Percentiles rank a stretch among this genome's conserved stretches.
Conservation (phyloP, 2,888 invertebrate genomes). For the Lepidocyrtinus sp. region DNA sequence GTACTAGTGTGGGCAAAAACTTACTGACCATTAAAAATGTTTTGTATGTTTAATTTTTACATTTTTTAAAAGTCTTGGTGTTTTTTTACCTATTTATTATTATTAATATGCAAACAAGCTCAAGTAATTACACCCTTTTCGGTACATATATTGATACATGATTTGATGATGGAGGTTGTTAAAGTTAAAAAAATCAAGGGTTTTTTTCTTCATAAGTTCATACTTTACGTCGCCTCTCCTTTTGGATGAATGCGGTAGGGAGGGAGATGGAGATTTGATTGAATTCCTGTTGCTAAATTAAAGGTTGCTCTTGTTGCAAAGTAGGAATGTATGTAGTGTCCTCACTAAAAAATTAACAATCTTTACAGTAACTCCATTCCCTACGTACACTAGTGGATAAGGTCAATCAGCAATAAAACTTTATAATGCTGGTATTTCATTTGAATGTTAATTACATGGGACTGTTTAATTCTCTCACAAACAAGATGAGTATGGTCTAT, state of each 20-base stretch:
- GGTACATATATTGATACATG: constrained; percentile 30
- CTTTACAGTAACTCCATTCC: not conserved
- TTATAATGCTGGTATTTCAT: constrained; percentile 38
- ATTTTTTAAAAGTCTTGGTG: not conserved
- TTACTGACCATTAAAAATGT: constrained; percentile 26
- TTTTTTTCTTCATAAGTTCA: constrained; percentile 12
- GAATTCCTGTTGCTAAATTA: constrained; percentile 35
- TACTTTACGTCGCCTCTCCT: not conserved
- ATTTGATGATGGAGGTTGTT: constrained; percentile 14
- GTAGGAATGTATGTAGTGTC: constrained; percentile 10
- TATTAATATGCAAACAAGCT: constrained; percentile 49
- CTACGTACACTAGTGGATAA: constrained; percentile 2
- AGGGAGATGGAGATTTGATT: constrained; percentile 32
- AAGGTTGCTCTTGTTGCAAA: constrained; percentile 35
- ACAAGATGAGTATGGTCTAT: not conserved
- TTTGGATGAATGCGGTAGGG: constrained; percentile 2
- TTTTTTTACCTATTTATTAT: constrained; percentile 20
- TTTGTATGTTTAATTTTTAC: constrained; percentile 39
- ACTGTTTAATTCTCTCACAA: not conserved
- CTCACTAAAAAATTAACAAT: not conserved
- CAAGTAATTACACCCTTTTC: constrained; percentile 46
- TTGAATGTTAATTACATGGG: constrained; percentile 38
- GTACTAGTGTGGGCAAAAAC: constrained; percentile 37
- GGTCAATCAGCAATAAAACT: constrained; percentile 35
- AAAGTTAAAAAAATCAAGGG: constrained; percentile 20